Evolutionary conservation across 2,888 invertebrate genomes (phyloP), one percentile per base, ranked within the genome.

Genomic region (Dascillus cervinus): DNA sequence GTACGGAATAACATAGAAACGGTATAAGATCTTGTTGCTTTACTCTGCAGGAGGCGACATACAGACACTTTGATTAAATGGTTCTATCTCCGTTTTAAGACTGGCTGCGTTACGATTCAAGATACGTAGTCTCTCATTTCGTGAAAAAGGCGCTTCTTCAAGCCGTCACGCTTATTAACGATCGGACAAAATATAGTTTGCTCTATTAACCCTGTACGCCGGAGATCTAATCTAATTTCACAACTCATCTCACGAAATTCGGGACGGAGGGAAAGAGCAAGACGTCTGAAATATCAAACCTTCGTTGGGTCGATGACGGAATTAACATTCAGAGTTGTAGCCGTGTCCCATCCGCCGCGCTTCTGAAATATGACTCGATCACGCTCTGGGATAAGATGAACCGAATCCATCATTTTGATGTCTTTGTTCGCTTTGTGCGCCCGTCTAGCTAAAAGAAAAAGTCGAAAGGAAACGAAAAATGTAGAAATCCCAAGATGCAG

Each of bases 381-480:
- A 65, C 65, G 65, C 64, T 62, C 59, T 55, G 60, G 63, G 62
- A 64, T 61, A 63, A 65, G 65, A 66, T 65, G 66, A 65, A 65
- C 63, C 60, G 58, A 60, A 66, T 66, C 60, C 63, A 66, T 66
- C 65, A 66, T 66, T 60, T 64, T 66, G 65, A 65, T 66, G 65
- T 65, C 66, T 66, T 65, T 65, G 65, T 66, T 66, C 65, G 60
- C 56, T 56, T 58, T 43, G 53, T 55, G 53, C 59, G 53, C 52
- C 51, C 52, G 50, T 53, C 52, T 47, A 46, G 46, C 48, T 46
- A 42, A 29, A 42, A 42, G 57, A 59, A 56, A 56, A 57, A 56
- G 50, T 52, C 52, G 52, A 50, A 53, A 53, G 52, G 52, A 53
- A 52, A 53, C 52, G 53, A 58, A 55, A 59, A 60, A 59, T 56